phyloP scores from a whole-genome alignment of 2,797 vertebrate species.

The Pipistrellus pygmaeus region DNA sequence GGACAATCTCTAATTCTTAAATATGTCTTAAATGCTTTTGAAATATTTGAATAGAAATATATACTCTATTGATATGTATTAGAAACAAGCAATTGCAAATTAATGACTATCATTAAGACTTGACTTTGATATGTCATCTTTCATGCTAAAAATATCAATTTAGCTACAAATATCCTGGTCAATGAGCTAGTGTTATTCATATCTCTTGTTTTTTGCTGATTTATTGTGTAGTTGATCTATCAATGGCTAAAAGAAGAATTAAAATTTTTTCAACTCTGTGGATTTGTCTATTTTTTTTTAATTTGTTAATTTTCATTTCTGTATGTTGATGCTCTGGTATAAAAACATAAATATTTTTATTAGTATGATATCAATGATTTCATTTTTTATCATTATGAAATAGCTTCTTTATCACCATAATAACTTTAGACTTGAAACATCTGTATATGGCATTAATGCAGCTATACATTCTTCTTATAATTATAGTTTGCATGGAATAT shows the following conservation, averaged over 20 bases:
- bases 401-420: not conserved
- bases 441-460: not conserved
- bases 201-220: not conserved
- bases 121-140: not conserved
- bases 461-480: not conserved
- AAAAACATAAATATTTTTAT: not conserved
- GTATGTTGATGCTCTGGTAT: not conserved
- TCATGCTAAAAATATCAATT: constrained; percentile 19
- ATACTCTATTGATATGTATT: not conserved
- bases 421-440: not conserved
- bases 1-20: not conserved
- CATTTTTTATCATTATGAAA: not conserved
- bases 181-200: not conserved
- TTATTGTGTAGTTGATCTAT: not conserved
- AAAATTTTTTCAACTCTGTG: not conserved
- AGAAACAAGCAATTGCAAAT: not conserved
- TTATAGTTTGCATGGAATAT: not conserved
- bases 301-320: not conserved
- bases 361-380: not conserved
- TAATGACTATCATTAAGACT: not conserved
- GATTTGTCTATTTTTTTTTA: not conserved
- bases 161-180: not conserved
- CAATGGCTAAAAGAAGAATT: not conserved
- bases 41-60: not conserved
- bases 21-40: not conserved